Base-by-base conservation (phyloP, 2,888 invertebrate species). In the Torymus auratus region DNA sequence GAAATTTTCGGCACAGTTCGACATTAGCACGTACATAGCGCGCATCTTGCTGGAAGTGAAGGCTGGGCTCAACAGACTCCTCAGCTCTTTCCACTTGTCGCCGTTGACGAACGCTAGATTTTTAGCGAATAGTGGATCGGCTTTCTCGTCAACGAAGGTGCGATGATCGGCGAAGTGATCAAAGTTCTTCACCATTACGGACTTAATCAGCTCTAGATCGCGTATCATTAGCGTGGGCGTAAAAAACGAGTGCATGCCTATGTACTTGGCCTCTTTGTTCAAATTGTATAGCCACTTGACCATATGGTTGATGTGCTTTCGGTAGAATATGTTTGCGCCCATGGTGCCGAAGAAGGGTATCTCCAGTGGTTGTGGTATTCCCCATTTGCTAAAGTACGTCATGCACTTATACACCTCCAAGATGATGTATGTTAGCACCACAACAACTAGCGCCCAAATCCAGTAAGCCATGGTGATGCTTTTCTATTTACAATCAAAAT, bases 1-100 rank as follows among this genome's bases (percentile, higher is more conserved):
- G 60, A 85, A 87, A 0, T 83, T 64, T 0, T 72, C 15, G 0
- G 85, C 86, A 28, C 86, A 88, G 0, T 86, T 82, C 0, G 61
- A 62, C 83, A 88, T 85, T 62, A 88, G 28, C 5, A 83, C 70
- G 75, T 84, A 87, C 86, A 87, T 88, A 13, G 58, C 13, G 60
- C 84, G 84, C 85, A 88, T 82, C 50, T 86, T 84, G n/a, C 76
- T 83, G 5, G 85, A 77, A 2, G 87, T 83, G 56, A 83, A 88
- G 0, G 87, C 83, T 0, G 87, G 87, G 10, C 81, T 85, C 15
- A 88, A 55, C 12, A 85, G n/a, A 5, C 67, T 80, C 7, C 87
- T 70, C 5, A 84, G 56, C 0, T 83, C 71, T 7, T 81, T 80
- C 87, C 87, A 88, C 0, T 82, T 71, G 20, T 85, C 82, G 23